These are phyloP conservation scores for Dermolepida albohirtum DNA, from an alignment of 2,888 invertebrate species.

Conservation along the genomic window DNA sequence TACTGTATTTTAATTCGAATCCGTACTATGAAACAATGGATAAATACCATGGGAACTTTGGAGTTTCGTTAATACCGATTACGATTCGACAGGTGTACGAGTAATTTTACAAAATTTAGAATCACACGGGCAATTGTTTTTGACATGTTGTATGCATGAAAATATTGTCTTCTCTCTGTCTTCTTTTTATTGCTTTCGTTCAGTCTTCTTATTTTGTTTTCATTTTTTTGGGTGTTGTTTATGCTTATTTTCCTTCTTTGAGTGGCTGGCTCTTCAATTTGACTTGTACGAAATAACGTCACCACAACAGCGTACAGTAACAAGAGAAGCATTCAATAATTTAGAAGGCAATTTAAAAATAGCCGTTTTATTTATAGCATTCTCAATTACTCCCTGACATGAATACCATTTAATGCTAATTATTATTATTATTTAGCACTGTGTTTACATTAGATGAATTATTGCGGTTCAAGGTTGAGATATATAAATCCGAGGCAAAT, in stretches of 20 bases:
- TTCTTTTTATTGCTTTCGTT: background rate
- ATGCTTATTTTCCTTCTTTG: conserved; percentile 8
- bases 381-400: conserved; percentile 44
- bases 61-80: conserved; percentile 22
- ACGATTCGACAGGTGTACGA: conserved; percentile 42
- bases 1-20: conserved; percentile 39
- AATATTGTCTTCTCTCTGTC: conserved; percentile 10
- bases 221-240: conserved; percentile 2
- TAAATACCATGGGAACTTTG: conserved; percentile 30
- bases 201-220: background rate
- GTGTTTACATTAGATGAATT: conserved; percentile 46
- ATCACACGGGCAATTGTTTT: conserved; percentile 33
- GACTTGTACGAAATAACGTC: conserved; percentile 10
- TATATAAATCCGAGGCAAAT: conserved; percentile 34
- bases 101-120: conserved; percentile 43
- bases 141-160: conserved; percentile 23
- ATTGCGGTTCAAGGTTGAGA: conserved; percentile 44
- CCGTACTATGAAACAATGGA: conserved; percentile 24
- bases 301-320: background rate
- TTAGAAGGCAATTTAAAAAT: conserved; percentile 40
- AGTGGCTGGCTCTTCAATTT: conserved; percentile 15
- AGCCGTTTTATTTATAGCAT: conserved; percentile 41
- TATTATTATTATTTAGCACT: conserved; percentile 41
- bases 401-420: conserved; percentile 48
- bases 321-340: conserved; percentile 32